phyloP scores from a whole-genome alignment of 1,140 invertebrate species.

The Hylaeus anthracinus region DNA sequence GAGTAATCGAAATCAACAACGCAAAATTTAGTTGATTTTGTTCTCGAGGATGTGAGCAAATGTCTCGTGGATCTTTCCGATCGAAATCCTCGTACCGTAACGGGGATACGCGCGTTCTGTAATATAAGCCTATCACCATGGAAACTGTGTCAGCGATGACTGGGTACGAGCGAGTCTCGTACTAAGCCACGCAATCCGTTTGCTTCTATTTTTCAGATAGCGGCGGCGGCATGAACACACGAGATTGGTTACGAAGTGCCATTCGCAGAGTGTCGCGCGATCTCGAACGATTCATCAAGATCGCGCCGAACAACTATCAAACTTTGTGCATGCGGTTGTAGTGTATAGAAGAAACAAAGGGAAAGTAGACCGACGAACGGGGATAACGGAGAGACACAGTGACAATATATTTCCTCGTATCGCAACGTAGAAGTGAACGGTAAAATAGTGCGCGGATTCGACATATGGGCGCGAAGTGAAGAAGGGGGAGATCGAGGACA shows the following conservation, averaged over 20 bases:
- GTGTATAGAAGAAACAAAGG: slow-evolving; percentile 28
- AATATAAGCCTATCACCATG: slow-evolving; percentile 43
- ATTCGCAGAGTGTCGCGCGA: slow-evolving; percentile 58
- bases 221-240: slow-evolving; percentile 57
- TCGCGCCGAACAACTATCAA: slow-evolving; percentile 45
- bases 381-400: slow-evolving; percentile 10
- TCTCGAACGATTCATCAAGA: slow-evolving; percentile 40
- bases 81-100: slow-evolving; percentile 9
- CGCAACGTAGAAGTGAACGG: background rate
- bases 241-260: slow-evolving; percentile 60
- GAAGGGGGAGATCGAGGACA: background rate
- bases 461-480: slow-evolving; percentile 4
- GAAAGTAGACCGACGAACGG: background rate
- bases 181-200: slow-evolving; percentile 55
- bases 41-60: slow-evolving; percentile 27
- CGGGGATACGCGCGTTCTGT: background rate
- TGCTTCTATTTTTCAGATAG: slow-evolving; percentile 62
- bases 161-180: slow-evolving; percentile 40
- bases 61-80: slow-evolving; percentile 32
- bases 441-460: slow-evolving; percentile 21
- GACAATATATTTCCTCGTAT: slow-evolving; percentile 18
- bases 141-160: slow-evolving; percentile 56
- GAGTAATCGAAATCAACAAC: background rate
- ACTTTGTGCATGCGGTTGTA: slow-evolving; percentile 42
- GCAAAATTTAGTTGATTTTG: background rate